phyloP scores from a whole-genome alignment of 92 coral and sea anemone species.

The Porites lobata region DNA sequence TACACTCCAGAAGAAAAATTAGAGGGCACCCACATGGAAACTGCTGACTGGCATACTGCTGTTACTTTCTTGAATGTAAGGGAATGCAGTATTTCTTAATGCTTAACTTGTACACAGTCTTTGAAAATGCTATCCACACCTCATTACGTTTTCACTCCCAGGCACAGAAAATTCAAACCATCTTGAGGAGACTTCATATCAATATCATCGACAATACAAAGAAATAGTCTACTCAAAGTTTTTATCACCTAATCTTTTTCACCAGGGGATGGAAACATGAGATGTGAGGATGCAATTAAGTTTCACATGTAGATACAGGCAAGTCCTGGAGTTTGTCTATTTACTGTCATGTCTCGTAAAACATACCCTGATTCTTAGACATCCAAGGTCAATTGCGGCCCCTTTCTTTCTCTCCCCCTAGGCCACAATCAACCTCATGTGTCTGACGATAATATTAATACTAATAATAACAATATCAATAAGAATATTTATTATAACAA shows the following conservation, averaged over 20 bases:
- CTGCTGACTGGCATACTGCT: slow-evolving; percentile 70
- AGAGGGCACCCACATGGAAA: slow-evolving; percentile 60
- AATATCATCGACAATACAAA: background rate
- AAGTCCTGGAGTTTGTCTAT: background rate
- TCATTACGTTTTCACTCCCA: background rate
- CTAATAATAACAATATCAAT: background rate
- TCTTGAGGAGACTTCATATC: background rate
- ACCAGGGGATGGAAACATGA: background rate
- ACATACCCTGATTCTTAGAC: background rate
- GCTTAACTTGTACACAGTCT: background rate
- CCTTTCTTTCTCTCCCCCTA: background rate
- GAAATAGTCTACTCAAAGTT: background rate
- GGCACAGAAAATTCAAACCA: background rate
- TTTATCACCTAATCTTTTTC: background rate
- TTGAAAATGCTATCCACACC: background rate
- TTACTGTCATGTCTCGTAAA: background rate
- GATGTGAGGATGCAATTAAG: background rate
- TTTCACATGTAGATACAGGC: background rate
- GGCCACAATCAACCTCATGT: background rate
- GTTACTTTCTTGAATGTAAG: slow-evolving; percentile 58
- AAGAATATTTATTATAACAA: background rate
- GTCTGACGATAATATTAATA: too few species aligned
- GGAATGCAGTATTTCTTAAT: background rate
- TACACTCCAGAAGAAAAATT: slow-evolving; percentile 52
- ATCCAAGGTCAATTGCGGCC: background rate